phyloP scores from a whole-genome alignment of 2,113 vertebrate species.

The Ardeotis arabs region DNA sequence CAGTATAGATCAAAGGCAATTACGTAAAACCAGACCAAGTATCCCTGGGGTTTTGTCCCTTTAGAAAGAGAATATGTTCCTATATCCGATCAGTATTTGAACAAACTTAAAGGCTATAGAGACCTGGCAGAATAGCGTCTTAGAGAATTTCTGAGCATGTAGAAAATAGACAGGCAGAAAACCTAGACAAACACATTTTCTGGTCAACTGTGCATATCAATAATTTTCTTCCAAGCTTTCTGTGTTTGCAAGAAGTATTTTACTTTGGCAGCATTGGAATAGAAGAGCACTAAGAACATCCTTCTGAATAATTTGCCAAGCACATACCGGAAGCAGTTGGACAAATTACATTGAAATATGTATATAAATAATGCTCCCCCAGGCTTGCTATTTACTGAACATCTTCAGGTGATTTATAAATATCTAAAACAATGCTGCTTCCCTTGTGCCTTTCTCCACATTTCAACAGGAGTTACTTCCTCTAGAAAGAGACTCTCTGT shows the following conservation, averaged over 20 bases:
- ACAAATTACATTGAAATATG: not conserved
- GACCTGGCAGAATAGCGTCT: not conserved
- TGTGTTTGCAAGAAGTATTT: not conserved
- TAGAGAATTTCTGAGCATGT: not conserved
- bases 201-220: not conserved
- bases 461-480: not conserved
- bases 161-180: not conserved
- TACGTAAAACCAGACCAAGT: not conserved
- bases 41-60: not conserved
- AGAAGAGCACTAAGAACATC: not conserved
- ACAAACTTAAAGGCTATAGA: not conserved
- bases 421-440: not conserved
- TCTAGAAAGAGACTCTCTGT: not conserved
- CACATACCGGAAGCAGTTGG: not conserved
- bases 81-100: not conserved
- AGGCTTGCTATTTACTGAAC: not conserved
- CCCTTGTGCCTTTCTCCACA: not conserved
- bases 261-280: not conserved
- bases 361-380: not conserved
- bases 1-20: not conserved
- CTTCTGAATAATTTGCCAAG: not conserved
- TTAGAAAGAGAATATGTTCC: not conserved
- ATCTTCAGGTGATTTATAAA: not conserved
- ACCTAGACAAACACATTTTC: not conserved
- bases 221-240: not conserved